Conservation (phyloP, 2,113 vertebrate genomes). For the Ardeotis arabs region DNA sequence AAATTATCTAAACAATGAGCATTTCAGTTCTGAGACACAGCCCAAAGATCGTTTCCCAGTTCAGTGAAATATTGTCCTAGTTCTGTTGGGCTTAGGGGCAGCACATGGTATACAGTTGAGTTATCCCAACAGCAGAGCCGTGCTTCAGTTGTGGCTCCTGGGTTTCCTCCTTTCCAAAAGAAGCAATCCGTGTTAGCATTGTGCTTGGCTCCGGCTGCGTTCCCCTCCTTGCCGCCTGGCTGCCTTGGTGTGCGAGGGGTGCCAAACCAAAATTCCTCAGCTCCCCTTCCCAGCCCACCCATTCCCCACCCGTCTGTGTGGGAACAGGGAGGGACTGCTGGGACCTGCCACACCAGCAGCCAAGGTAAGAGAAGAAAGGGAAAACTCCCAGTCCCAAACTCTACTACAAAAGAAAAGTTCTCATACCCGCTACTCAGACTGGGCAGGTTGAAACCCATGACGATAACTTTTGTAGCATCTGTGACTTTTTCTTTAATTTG, state of each 20-base stretch:
- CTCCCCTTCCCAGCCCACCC: constrained; percentile 48
- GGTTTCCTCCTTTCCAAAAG: constrained; percentile 41
- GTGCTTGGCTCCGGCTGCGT: background rate
- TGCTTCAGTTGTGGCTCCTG: constrained; percentile 40
- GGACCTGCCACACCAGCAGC: constrained; percentile 21
- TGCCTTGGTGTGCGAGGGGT: background rate
- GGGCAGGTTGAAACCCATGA: background rate
- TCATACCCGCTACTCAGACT: background rate
- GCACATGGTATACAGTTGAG: background rate
- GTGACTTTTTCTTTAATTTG: background rate
- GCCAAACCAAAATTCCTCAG: constrained; percentile 55
- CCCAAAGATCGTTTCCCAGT: background rate
- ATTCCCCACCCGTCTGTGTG: constrained; percentile 10
- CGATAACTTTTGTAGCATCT: background rate
- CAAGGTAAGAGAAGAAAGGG: background rate
- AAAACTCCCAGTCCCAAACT: background rate
- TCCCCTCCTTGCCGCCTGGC: constrained; percentile 29
- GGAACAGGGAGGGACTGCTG: background rate
- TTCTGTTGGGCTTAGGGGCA: background rate
- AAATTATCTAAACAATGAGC: constrained; percentile 15
- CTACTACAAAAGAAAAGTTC: background rate
- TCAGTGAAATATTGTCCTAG: background rate
- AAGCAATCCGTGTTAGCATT: background rate
- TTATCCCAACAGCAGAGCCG: constrained; percentile 1
- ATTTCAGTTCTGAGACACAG: constrained; percentile 13